Percentiles rank a stretch among this genome's conserved stretches.
Evolutionary conservation across 2,888 invertebrate genomes (phyloP).

Genomic region (Listrodromus nycthemerus): DNA sequence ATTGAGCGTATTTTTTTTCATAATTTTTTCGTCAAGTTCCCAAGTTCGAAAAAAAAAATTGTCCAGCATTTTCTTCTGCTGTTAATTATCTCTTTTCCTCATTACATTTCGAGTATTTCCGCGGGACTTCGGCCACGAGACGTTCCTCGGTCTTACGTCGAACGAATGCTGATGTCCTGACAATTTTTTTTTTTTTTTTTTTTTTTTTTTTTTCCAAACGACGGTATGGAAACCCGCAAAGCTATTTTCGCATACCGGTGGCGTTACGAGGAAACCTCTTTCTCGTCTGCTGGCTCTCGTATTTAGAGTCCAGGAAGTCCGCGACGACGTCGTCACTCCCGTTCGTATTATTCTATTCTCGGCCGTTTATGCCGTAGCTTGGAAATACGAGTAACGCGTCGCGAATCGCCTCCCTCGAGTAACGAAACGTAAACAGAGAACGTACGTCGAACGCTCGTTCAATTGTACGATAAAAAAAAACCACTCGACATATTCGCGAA

Average conservation of each 20-base stretch:
- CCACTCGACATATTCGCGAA: neutral
- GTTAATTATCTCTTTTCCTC: too few species aligned
- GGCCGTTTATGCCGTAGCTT: conserved; percentile 45
- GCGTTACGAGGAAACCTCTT: conserved; percentile 26
- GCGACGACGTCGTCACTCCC: conserved; percentile 15
- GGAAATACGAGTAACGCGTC: conserved; percentile 50
- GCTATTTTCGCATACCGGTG: conserved; percentile 4
- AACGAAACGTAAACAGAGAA: conserved; percentile 62
- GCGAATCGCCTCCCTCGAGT: conserved; percentile 58
- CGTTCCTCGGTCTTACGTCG: too few species aligned
- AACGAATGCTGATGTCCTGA: too few species aligned
- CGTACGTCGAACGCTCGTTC: conserved; percentile 14
- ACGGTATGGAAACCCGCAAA: neutral
- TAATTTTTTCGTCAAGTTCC: too few species aligned
- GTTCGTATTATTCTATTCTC: conserved; percentile 60
- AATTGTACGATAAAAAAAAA: neutral
- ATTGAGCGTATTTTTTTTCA: too few species aligned
- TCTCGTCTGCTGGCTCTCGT: conserved; percentile 10
- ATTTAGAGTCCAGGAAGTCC: conserved; percentile 44
- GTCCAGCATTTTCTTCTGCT: too few species aligned
- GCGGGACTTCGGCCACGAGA: too few species aligned
- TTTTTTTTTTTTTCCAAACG: too few species aligned
- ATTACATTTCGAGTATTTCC: too few species aligned
- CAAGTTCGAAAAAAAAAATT: too few species aligned
- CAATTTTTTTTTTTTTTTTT: too few species aligned